Evolutionary conservation across 2,113 vertebrate genomes (phyloP).

Genomic region (Pandion haliaetus): DNA sequence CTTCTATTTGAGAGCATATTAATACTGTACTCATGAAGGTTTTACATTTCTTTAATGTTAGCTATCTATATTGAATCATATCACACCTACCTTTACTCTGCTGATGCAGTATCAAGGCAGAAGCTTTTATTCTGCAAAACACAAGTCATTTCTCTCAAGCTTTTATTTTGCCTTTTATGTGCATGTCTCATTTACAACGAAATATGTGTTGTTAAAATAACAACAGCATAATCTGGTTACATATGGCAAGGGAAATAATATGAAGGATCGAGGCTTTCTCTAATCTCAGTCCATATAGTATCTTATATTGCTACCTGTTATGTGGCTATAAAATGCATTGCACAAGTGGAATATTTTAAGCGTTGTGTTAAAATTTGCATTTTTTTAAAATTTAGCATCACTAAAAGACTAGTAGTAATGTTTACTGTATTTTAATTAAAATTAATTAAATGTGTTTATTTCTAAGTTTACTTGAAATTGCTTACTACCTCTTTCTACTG

Average conservation of each 20-base stretch:
- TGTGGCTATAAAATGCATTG: not conserved
- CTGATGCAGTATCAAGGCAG: not conserved
- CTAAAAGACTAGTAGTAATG: not conserved
- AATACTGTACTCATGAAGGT: not conserved
- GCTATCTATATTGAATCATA: not conserved
- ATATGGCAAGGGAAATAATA: not conserved
- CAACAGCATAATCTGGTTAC: not conserved
- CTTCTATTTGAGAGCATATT: not conserved
- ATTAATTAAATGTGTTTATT: not conserved
- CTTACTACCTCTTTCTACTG: not conserved
- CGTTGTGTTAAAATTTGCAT: not conserved
- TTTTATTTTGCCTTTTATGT: not conserved
- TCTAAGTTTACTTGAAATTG: not conserved
- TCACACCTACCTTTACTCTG: not conserved
- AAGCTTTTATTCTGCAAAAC: not conserved
- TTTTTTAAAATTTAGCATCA: not conserved
- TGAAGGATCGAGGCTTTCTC: not conserved
- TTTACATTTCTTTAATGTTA: not conserved
- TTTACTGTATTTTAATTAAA: not conserved
- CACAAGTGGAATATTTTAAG: not conserved
- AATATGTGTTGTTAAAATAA: not conserved
- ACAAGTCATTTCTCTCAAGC: not conserved
- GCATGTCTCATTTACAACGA: not conserved
- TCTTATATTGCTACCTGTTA: not conserved
- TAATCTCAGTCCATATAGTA: not conserved